Evolutionary conservation across 2,888 invertebrate species (phyloP), one percentile per base, ranked within the genome.

Genomic region (Morpho achilles): DNA sequence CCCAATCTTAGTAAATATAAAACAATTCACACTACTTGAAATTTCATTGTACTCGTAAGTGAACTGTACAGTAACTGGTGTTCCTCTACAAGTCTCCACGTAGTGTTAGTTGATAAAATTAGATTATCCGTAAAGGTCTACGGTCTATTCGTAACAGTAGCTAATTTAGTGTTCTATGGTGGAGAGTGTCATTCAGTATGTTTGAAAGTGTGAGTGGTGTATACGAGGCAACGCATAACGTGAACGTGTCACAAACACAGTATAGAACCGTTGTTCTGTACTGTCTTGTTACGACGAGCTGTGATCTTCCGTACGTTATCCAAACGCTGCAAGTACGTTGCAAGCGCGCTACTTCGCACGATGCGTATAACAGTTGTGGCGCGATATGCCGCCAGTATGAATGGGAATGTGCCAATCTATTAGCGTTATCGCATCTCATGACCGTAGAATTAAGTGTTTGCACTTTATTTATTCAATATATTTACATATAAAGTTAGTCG

Each of bases 371-470:
- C 9, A 39, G 44, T 39, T n/a, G 52, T 49, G 51, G 43, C 7
- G 56, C 68, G 64, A 63, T 66, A 73, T 74, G 71, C 68, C 40
- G 69, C 67, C 46, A 41, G 61, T 75, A 78, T 85, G 87, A 86
- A 84, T 85, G 88, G 82, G 87, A 88, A 81, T 82, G 89, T 89
- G 90, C 89, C 90, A 90, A 90, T 86, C 84, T 82, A 80, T 80
- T 84, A 87, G 87, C 84, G 80, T 86, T 79, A 80, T 77, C 78
- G 81, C 84, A 79, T 84, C 87, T 85, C 79, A 86, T 74, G 84
- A 85, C 75, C 76, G 86, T 92, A 92, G 91, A 81, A 73, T 82
- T 92, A 91, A 91, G 91, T 92, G 91, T 91, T 89, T 91, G 91
- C 91, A 91, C 91, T 91, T 91, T 91, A 90, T 89, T 89, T 90